Base-by-base conservation (phyloP, 2,888 invertebrate genomes). In the Limenitis camilla region DNA sequence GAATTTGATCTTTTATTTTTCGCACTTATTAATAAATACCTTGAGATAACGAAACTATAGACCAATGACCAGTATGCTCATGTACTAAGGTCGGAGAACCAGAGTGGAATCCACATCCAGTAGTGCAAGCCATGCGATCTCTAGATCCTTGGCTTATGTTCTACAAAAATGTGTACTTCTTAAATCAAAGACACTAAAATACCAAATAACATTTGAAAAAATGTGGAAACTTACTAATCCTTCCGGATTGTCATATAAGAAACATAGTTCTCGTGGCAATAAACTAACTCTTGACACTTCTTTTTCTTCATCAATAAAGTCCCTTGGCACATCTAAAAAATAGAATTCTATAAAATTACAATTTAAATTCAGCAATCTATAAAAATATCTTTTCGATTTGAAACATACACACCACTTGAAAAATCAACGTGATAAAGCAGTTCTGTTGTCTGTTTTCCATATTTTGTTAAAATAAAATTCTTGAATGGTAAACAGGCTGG, bases 31-130 rank as follows among this genome's bases (percentile, higher is more conserved):
- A 19, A 19, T 19, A 19, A 19, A n/a, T 61, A 83, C 84, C 84
- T 67, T 72, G 69, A 2, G 85, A 66, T 0, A 85, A 6, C 0
- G 82, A 63, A 0, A 84, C 72, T 19, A 84, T 50, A 0, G 79
- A 71, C 81, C 81, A 81, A 28, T 85, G 85, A 0, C 85, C 85
- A 0, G 84, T 83, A 11, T 79, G 82, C 58, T 85, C 85, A 49
- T 85, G 84, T 0, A 82, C 60, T 0, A 84, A n/a, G 1, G 68
- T 72, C 0, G 85, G 82, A 0, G 85, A 81, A 0, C 85, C 85
- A 0, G 85, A 81, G 35, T 74, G 76, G 63, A 79, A 77, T 0
- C 80, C 82, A 41, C 85, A 85, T 0, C 80, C 80, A 0, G 80
- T 78, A 0, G 76, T 70, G 49, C 85, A 85, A 0, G 70, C 70